phyloP scores from a whole-genome alignment of 2,888 invertebrate species.

The Drosophila lutescens region DNA sequence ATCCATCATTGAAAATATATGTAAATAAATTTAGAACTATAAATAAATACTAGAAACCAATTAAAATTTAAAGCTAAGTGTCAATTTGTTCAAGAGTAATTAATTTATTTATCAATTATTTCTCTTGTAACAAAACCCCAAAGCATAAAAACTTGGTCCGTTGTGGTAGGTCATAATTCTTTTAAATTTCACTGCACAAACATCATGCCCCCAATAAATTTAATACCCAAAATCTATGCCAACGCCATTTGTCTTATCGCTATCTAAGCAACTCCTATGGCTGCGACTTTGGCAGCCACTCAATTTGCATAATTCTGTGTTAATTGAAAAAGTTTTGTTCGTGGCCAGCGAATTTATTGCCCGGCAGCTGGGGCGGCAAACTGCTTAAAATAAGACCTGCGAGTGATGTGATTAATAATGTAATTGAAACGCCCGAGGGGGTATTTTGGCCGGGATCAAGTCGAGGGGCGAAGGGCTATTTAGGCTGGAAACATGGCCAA shows the following conservation, averaged over 20 bases:
- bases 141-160: background rate
- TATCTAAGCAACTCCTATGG: slow-evolving; percentile 42
- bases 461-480: slow-evolving; percentile 17
- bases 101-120: background rate
- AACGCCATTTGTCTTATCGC: slow-evolving; percentile 39
- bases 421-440: slow-evolving; percentile 49
- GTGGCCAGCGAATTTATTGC: slow-evolving; percentile 52
- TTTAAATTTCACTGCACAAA: background rate
- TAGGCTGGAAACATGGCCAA: slow-evolving; percentile 28
- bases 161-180: slow-evolving; percentile 28
- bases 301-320: slow-evolving; percentile 76
- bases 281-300: slow-evolving; percentile 45
- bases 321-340: slow-evolving; percentile 71
- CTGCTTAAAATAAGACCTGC: slow-evolving; percentile 64
- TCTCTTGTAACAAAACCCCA: background rate
- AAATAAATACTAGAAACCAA: background rate
- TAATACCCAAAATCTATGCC: slow-evolving; percentile 33
- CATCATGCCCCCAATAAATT: background rate
- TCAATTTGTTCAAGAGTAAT: too few relatives aligned
- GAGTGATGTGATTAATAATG: slow-evolving; percentile 67
- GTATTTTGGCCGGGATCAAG: slow-evolving; percentile 3
- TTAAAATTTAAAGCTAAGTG: too few relatives aligned
- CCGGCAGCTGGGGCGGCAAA: slow-evolving; percentile 32
- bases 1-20: too few relatives aligned
- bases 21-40: too few relatives aligned